A percentile compares a stretch with the other conserved stretches of the same genome.
phyloP scores from a whole-genome alignment of 2,113 vertebrate species.

The Saccopteryx leptura region DNA sequence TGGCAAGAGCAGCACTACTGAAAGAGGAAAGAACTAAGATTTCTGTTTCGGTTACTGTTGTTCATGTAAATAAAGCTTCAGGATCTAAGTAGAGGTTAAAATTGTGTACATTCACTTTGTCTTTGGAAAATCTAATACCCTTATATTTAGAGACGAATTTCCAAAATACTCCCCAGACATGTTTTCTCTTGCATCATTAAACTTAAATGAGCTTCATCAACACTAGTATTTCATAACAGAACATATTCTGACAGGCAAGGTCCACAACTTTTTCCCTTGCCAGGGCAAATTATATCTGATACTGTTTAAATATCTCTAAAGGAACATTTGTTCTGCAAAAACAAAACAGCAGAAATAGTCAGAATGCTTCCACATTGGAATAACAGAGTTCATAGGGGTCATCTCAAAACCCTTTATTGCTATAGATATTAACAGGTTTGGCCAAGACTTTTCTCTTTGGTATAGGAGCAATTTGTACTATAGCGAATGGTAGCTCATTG shows the following conservation, averaged over 20 bases:
- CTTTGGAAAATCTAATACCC: slow-evolving; percentile 1
- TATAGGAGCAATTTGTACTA: slow-evolving; percentile 81
- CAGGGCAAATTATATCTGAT: slow-evolving; percentile 72
- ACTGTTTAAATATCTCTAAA: slow-evolving; percentile 77
- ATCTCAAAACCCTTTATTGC: slow-evolving; percentile 76
- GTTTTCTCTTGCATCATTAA: slow-evolving; percentile 42
- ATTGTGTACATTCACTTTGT: slow-evolving; percentile 59
- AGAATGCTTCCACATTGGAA: slow-evolving; percentile 74
- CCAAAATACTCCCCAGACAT: slow-evolving; percentile 55
- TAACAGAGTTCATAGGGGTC: slow-evolving; percentile 74
- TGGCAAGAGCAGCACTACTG: slow-evolving; percentile 49
- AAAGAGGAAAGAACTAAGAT: slow-evolving; percentile 57
- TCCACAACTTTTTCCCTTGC: slow-evolving; percentile 74
- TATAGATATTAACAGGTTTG: slow-evolving; percentile 77
- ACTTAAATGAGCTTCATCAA: slow-evolving; percentile 55
- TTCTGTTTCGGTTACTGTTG: slow-evolving; percentile 46
- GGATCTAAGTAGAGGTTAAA: slow-evolving; percentile 67
- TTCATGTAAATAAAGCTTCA: slow-evolving; percentile 64
- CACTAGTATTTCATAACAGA: slow-evolving; percentile 69
- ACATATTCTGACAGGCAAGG: slow-evolving; percentile 73
- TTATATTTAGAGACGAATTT: slow-evolving; percentile 77
- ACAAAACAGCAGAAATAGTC: slow-evolving; percentile 70
- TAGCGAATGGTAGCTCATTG: slow-evolving; percentile 75
- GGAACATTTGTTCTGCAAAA: slow-evolving; percentile 79
- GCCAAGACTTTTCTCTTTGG: slow-evolving; percentile 72